phyloP scores from a whole-genome alignment of 2,113 vertebrate species.

The Thunnus maccoyii region DNA sequence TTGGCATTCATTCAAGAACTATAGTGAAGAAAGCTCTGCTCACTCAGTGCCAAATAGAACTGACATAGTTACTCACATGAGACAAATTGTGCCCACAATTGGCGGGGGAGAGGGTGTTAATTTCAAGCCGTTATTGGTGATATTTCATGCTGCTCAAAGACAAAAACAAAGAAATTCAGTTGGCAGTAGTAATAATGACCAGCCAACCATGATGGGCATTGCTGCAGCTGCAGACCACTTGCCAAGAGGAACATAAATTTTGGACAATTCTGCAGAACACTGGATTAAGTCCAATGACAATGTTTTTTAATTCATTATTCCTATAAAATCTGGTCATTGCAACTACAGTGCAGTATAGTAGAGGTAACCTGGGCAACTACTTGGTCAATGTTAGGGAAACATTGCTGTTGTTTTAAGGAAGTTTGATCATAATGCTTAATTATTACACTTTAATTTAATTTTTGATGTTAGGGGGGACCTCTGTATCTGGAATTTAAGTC shows the following conservation, averaged over 20 bases:
- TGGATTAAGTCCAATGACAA: slow-evolving; percentile 1
- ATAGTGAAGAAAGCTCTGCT: slow-evolving; percentile 24
- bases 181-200: slow-evolving; percentile 16
- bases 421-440: not conserved
- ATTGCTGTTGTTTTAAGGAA: not conserved
- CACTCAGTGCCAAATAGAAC: slow-evolving; percentile 14
- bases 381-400: not conserved
- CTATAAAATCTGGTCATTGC: not conserved
- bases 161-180: slow-evolving; percentile 48
- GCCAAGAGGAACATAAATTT: slow-evolving; percentile 2
- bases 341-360: not conserved
- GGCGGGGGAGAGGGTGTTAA: slow-evolving; percentile 23
- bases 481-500: too few relatives aligned
- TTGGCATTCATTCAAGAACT: slow-evolving; percentile 19
- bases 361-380: not conserved
- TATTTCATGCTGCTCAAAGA: slow-evolving; percentile 32
- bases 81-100: slow-evolving; percentile 17
- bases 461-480: not conserved
- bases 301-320: not conserved
- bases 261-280: not conserved
- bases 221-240: slow-evolving; percentile 9
- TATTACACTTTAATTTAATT: not conserved
- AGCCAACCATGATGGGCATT: slow-evolving; percentile 1
- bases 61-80: slow-evolving; percentile 14
- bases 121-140: slow-evolving; percentile 33